phyloP scores from a whole-genome alignment of 2,797 vertebrate genomes.

The Phataginus tetradactyla region DNA sequence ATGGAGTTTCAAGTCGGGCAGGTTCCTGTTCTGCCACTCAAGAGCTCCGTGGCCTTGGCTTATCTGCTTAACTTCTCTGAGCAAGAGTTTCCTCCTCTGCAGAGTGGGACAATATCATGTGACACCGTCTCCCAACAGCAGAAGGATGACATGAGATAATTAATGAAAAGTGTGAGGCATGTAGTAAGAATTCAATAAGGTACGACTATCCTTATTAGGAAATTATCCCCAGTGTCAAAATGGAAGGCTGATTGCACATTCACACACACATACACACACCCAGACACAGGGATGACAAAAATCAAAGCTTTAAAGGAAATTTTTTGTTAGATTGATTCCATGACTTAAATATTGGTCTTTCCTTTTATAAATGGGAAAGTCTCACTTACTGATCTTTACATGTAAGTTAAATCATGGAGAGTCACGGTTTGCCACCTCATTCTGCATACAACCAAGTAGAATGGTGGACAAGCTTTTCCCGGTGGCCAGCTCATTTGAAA shows the following conservation, averaged over 20 bases:
- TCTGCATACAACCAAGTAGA: not conserved
- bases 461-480: not conserved
- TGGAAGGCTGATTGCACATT: not conserved
- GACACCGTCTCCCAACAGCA: not conserved
- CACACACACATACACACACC: not conserved
- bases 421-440: not conserved
- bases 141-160: not conserved
- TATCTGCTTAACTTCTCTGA: not conserved
- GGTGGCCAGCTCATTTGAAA: not conserved
- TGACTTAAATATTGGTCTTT: not conserved
- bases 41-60: not conserved
- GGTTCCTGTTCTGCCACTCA: not conserved
- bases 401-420: not conserved
- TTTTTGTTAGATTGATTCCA: not conserved
- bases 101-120: not conserved
- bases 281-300: not conserved
- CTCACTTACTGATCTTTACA: not conserved
- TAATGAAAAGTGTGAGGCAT: not conserved
- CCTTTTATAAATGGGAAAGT: not conserved
- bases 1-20: not conserved
- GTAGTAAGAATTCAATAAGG: not conserved
- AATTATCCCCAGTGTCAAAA: not conserved
- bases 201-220: not conserved
- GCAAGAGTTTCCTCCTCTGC: not conserved
- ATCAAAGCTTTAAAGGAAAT: conserved; percentile 33